Percentiles rank a stretch among this genome's conserved stretches.
These are phyloP conservation scores for Macrobrachium nipponense DNA, from an alignment of 1,140 invertebrate genomes.

Conservation along the genomic window DNA sequence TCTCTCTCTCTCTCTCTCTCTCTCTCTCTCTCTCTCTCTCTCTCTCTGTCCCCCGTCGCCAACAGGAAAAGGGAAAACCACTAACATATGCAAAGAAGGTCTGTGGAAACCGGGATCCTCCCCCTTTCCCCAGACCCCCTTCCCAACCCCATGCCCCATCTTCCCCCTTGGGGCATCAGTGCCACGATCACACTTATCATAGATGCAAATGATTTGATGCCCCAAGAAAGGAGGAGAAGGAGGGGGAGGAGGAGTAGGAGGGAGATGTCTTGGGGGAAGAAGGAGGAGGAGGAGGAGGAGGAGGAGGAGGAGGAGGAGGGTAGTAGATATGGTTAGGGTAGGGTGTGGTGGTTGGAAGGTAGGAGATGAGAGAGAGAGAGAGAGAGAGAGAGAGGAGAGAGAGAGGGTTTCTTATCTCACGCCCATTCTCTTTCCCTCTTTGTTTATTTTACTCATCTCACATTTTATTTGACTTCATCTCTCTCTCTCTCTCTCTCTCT, in stretches of 20 bases:
- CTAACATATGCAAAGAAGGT: no score
- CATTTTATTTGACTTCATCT: no score
- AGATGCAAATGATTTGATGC: neutral
- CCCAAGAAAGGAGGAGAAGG: neutral
- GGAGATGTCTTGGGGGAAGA: neutral
- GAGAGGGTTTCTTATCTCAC: neutral
- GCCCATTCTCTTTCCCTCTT: neutral
- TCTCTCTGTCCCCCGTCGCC: no score
- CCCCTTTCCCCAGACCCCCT: no score
- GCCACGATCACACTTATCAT: no score
- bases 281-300: neutral
- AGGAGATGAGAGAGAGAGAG: neutral
- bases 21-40: no score
- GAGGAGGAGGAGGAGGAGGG: neutral
- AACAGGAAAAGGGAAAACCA: no score
- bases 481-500: conserved; percentile 36
- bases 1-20: no score
- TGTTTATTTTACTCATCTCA: no score
- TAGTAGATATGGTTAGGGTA: neutral
- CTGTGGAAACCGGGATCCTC: no score
- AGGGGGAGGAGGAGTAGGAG: neutral
- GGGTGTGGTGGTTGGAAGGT: neutral
- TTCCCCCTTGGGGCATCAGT: no score
- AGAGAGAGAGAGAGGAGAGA: conserved; percentile 11
- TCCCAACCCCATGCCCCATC: no score